Evolutionary conservation across 2,888 invertebrate species (phyloP).

Genomic region (Nephrotoma flavescens): DNA sequence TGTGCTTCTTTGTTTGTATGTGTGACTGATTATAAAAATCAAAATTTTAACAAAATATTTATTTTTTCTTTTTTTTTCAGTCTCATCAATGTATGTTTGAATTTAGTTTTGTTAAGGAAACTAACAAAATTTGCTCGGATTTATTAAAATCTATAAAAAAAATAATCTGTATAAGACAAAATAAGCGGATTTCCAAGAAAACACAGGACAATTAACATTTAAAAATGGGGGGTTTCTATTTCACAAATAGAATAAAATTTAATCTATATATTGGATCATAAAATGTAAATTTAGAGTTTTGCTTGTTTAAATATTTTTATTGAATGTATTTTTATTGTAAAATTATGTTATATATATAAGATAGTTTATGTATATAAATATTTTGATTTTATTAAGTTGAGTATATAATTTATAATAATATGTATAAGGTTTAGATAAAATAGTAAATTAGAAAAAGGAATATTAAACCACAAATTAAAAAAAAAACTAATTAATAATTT

Average conservation of each 20-base stretch:
- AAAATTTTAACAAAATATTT: background rate
- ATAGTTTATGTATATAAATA: background rate
- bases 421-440: background rate
- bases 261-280: background rate
- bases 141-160: background rate
- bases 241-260: background rate
- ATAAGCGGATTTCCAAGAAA: background rate
- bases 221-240: background rate
- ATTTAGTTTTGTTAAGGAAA: background rate
- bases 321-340: background rate
- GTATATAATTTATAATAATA: background rate
- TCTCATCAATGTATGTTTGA: background rate
- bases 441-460: background rate
- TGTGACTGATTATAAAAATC: too few species aligned
- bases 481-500: background rate
- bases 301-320: background rate
- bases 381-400: background rate
- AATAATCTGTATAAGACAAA: background rate
- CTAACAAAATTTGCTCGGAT: background rate
- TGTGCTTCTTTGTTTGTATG: too few species aligned
- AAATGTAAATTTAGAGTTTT: background rate
- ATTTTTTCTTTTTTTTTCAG: background rate
- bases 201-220: background rate
- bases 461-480: background rate
- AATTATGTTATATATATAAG: background rate